Evolutionary conservation across 2,113 vertebrate genomes (phyloP).

Genomic region (Siphamia tubifer): DNA sequence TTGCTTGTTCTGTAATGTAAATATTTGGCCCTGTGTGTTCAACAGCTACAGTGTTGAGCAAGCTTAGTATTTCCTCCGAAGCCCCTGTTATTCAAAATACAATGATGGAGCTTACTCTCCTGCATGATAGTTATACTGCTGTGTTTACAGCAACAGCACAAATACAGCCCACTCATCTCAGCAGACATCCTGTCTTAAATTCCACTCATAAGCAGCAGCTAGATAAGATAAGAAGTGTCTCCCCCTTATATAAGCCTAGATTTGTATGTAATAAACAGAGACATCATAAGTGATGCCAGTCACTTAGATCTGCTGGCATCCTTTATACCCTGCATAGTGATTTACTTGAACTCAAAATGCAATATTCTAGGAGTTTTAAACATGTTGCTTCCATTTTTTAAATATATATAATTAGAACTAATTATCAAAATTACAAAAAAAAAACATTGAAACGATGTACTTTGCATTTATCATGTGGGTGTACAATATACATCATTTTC

Average conservation of each 20-base stretch:
- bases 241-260: slow-evolving; percentile 34
- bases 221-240: slow-evolving; percentile 45
- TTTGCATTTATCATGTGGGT: too few relatives aligned
- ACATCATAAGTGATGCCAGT: slow-evolving; percentile 25
- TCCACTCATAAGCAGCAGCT: slow-evolving; percentile 29
- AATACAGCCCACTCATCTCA: slow-evolving; percentile 56
- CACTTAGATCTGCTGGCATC: slow-evolving; percentile 18
- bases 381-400: too few relatives aligned
- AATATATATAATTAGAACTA: too few relatives aligned
- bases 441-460: too few relatives aligned
- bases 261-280: slow-evolving; percentile 39
- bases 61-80: too few relatives aligned
- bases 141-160: slow-evolving; percentile 52
- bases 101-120: slow-evolving; percentile 8
- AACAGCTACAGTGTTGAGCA: slow-evolving; percentile 7
- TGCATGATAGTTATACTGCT: slow-evolving; percentile 4
- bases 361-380: too few relatives aligned
- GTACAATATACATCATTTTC: too few relatives aligned
- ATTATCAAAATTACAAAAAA: too few relatives aligned
- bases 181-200: slow-evolving; percentile 54
- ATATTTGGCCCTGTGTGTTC: slow-evolving; percentile 29
- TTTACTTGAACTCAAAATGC: too few relatives aligned
- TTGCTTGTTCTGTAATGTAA: slow-evolving; percentile 20
- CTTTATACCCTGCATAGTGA: too few relatives aligned
- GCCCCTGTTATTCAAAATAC: neutral